A percentile compares a stretch with the other conserved stretches of the same genome.
phyloP scores from a whole-genome alignment of 2,888 invertebrate genomes.

The Ariolimax columbianus region DNA sequence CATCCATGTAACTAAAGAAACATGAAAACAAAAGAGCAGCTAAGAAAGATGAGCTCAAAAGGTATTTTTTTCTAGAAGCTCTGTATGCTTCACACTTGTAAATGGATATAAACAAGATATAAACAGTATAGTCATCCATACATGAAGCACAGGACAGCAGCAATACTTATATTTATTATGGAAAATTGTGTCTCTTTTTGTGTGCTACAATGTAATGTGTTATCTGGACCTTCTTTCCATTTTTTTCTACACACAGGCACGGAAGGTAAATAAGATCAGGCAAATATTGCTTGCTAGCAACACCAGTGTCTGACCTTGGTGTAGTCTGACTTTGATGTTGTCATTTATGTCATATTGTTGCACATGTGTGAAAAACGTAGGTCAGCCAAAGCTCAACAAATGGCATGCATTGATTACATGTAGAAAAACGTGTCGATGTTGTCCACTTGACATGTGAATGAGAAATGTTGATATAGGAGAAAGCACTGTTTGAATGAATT shows the following conservation, averaged over 20 bases:
- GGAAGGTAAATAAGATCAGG: slow-evolving; percentile 27
- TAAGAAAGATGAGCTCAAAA: too few species aligned
- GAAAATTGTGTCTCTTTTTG: too few species aligned
- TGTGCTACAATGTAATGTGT: too few species aligned
- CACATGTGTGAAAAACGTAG: not conserved
- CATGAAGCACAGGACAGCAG: too few species aligned
- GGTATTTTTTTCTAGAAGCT: too few species aligned
- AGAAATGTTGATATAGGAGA: not conserved
- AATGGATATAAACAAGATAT: too few species aligned
- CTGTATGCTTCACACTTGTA: too few species aligned
- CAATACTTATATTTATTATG: too few species aligned
- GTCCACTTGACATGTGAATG: not conserved
- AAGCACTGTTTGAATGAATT: not conserved
- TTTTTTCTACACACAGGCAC: slow-evolving; percentile 29
- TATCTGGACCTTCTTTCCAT: not conserved
- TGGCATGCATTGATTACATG: slow-evolving; percentile 2
- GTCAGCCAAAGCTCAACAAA: not conserved
- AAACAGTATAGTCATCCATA: too few species aligned
- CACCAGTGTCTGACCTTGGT: not conserved
- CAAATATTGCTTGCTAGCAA: slow-evolving; percentile 26
- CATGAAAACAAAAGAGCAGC: too few species aligned
- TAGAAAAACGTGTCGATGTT: not conserved
- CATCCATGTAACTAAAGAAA: too few species aligned
- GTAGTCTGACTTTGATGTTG: slow-evolving; percentile 14
- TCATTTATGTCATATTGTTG: slow-evolving; percentile 11